phyloP scores from a whole-genome alignment of 2,113 vertebrate genomes.

The Ammodytes dubius region DNA sequence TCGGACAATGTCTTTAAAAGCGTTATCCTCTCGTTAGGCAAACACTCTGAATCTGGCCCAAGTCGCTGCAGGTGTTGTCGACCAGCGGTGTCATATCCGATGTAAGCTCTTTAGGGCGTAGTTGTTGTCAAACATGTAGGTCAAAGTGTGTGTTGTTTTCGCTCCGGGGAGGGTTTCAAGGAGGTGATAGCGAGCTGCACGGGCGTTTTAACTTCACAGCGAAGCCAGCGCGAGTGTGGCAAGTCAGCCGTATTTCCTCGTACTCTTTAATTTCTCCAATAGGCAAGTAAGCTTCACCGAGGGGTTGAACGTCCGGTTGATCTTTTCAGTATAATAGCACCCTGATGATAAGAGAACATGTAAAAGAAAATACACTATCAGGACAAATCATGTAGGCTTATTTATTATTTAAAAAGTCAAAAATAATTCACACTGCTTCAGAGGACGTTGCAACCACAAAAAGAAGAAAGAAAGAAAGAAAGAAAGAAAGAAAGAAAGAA shows the following conservation, averaged over 20 bases:
- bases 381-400: background rate
- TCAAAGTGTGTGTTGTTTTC: background rate
- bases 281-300: background rate
- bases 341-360: background rate
- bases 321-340: slow-evolving; percentile 57
- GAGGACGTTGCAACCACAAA: background rate
- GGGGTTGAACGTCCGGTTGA: background rate
- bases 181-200: background rate
- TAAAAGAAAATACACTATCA: background rate
- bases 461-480: too few species aligned
- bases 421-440: background rate
- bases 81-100: slow-evolving; percentile 17
- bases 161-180: background rate
- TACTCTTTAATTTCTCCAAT: background rate
- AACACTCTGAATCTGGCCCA: background rate
- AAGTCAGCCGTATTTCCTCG: background rate
- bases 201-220: slow-evolving; percentile 37
- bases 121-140: background rate
- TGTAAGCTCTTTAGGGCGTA: background rate
- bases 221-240: slow-evolving; percentile 39
- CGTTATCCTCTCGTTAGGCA: slow-evolving; percentile 8
- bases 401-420: background rate
- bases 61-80: slow-evolving; percentile 34
- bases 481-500: too few species aligned
- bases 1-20: slow-evolving; percentile 17